Conservation (phyloP, 2,888 invertebrate species). For the Hoplodrina ambigua region DNA sequence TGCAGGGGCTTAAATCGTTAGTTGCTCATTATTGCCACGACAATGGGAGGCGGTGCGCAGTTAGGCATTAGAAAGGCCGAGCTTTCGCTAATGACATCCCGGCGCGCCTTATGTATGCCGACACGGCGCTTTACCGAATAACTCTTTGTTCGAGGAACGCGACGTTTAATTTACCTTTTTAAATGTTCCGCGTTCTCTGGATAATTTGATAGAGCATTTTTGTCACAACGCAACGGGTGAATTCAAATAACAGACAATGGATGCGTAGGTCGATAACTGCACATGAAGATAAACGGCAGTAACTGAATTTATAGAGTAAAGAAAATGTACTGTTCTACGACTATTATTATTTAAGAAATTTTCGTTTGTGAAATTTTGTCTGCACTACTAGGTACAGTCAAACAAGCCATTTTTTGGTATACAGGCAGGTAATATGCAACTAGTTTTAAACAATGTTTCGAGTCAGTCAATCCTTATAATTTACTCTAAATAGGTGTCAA, state of each 20-base stretch:
- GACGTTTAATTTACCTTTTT: constrained; percentile 66
- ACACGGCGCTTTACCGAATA: constrained; percentile 82
- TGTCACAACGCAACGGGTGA: constrained; percentile 23
- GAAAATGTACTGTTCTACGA: background rate
- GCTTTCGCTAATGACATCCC: constrained; percentile 88
- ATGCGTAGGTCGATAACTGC: constrained; percentile 20
- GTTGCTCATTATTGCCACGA: constrained; percentile 87
- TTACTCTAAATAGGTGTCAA: too few relatives aligned
- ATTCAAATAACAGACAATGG: constrained; percentile 31
- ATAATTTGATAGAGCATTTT: constrained; percentile 61
- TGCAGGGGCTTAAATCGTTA: constrained; percentile 83
- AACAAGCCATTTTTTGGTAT: too few relatives aligned
- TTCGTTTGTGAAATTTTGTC: too few relatives aligned
- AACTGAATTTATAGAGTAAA: background rate
- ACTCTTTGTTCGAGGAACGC: constrained; percentile 79
- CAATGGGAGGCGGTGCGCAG: constrained; percentile 86
- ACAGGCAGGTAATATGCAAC: too few relatives aligned
- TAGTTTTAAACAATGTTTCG: too few relatives aligned
- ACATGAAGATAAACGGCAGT: background rate
- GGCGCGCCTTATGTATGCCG: constrained; percentile 75
- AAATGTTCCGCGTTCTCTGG: constrained; percentile 53
- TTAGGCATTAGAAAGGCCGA: constrained; percentile 89
- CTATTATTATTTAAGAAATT: background rate
- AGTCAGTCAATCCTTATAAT: too few relatives aligned
- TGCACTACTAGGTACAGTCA: too few relatives aligned